Evolutionary conservation across 2,797 vertebrate species (phyloP).

Genomic region (Argentina silus): DNA sequence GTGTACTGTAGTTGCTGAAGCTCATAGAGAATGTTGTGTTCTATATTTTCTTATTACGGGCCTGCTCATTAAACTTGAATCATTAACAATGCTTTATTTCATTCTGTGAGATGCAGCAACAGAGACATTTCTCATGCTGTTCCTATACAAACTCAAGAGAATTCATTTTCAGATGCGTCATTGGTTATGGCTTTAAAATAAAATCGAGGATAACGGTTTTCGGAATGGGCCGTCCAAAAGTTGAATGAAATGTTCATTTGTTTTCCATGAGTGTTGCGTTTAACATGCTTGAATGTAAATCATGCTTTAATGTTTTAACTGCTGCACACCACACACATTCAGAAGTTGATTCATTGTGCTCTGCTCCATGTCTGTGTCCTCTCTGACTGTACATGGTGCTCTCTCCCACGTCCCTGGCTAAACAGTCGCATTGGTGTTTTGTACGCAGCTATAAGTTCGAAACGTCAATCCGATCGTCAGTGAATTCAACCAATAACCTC

Average conservation of each 20-base stretch:
- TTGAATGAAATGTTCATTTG: too few relatives aligned
- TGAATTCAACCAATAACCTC: conserved; percentile 81
- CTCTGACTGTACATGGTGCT: neutral
- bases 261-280: neutral
- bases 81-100: neutral
- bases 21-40: neutral
- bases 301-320: neutral
- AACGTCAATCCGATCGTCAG: conserved; percentile 76
- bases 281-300: neutral
- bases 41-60: neutral
- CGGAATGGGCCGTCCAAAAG: too few relatives aligned
- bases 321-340: neutral
- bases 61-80: neutral
- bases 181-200: too few relatives aligned
- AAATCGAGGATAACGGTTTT: too few relatives aligned
- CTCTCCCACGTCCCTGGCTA: neutral
- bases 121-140: too few relatives aligned
- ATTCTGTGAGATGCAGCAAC: neutral
- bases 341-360: neutral
- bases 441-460: conserved; percentile 85
- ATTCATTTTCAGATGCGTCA: too few relatives aligned
- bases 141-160: too few relatives aligned
- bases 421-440: conserved; percentile 39
- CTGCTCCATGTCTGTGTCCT: neutral
- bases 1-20: neutral